phyloP scores from a whole-genome alignment of 1,140 invertebrate species.

The Bilobella aurantiaca region DNA sequence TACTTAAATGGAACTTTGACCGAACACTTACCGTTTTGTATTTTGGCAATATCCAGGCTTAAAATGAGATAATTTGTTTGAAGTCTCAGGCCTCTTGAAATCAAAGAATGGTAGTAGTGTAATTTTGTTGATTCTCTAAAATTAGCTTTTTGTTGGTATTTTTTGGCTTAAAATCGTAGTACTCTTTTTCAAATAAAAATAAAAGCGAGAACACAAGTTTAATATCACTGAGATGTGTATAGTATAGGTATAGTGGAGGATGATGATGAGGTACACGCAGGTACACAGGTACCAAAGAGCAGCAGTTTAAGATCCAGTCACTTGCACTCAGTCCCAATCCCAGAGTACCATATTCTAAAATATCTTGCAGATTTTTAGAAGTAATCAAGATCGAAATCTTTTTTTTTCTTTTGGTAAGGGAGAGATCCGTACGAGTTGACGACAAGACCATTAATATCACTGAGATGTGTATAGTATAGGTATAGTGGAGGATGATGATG shows the following conservation, averaged over 20 bases:
- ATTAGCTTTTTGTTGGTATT: neutral
- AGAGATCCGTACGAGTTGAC: no score
- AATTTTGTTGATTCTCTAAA: neutral
- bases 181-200: neutral
- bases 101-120: neutral
- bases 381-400: no score
- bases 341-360: no score
- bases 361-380: no score
- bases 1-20: neutral
- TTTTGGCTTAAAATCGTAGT: neutral
- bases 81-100: constrained; percentile 8
- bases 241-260: no score
- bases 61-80: neutral
- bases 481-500: no score
- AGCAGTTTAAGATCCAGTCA: neutral
- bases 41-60: constrained; percentile 4
- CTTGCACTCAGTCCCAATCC: no score
- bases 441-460: constrained; percentile 9
- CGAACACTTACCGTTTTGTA: neutral
- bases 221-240: constrained; percentile 9
- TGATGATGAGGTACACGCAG: neutral
- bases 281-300: neutral
- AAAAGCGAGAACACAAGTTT: constrained; percentile 5
- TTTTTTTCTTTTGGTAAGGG: no score
- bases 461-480: no score